Evolutionary conservation across 2,888 invertebrate genomes (phyloP).

Genomic region (Rhingia rostrata): DNA sequence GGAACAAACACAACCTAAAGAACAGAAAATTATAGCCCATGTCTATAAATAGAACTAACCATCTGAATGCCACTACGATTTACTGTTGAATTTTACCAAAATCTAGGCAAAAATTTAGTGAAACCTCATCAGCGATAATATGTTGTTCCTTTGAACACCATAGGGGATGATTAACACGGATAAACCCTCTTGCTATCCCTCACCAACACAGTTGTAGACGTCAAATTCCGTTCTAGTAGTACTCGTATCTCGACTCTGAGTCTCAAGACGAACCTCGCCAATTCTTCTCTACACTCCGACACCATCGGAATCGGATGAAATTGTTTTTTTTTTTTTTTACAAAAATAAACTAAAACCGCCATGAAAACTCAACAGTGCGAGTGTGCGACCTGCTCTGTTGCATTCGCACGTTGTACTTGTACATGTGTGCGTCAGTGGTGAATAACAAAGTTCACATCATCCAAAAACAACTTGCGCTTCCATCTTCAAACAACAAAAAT

Average conservation of each 20-base stretch:
- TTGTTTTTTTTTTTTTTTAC: too few relatives aligned
- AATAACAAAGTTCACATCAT: slow-evolving; percentile 20
- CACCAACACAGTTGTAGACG: not conserved
- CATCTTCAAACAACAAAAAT: not conserved
- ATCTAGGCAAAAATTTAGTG: not conserved
- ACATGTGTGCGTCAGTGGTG: slow-evolving; percentile 6
- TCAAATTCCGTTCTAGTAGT: not conserved
- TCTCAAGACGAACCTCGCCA: too few relatives aligned
- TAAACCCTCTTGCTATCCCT: not conserved
- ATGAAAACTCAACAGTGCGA: not conserved
- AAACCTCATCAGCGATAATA: not conserved
- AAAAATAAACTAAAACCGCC: too few relatives aligned
- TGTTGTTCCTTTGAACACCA: not conserved
- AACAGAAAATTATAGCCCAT: not conserved
- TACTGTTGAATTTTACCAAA: too few relatives aligned
- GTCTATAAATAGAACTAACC: slow-evolving; percentile 1
- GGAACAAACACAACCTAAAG: too few relatives aligned
- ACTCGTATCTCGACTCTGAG: not conserved
- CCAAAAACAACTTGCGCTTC: not conserved
- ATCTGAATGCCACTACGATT: not conserved
- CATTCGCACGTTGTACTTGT: not conserved
- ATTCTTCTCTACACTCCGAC: too few relatives aligned
- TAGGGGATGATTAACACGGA: slow-evolving; percentile 35
- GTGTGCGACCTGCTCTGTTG: not conserved
- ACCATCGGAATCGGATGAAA: too few relatives aligned